Conservation (phyloP, 1,140 invertebrate genomes). For the Pseudomyrmex concolor region DNA sequence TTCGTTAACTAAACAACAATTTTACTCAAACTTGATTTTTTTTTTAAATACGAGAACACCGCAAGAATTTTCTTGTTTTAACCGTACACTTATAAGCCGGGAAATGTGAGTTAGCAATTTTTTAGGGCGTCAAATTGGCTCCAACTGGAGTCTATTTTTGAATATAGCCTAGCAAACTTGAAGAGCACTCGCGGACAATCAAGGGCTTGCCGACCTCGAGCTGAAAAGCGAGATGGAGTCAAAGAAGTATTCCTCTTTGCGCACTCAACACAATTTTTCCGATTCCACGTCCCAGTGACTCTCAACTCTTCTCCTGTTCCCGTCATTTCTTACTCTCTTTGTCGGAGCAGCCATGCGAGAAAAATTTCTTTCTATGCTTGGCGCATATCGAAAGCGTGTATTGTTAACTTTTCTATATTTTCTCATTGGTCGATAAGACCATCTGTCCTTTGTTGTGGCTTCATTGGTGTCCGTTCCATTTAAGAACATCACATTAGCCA, state of each 20-base stretch:
- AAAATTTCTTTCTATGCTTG: slow-evolving; percentile 51
- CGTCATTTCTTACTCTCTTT: slow-evolving; percentile 18
- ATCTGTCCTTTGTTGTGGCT: slow-evolving; percentile 7
- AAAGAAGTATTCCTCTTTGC: slow-evolving; percentile 42
- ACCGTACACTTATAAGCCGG: background rate
- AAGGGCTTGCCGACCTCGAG: slow-evolving; percentile 36
- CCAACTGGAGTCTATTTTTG: slow-evolving; percentile 38
- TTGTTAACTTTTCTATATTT: slow-evolving; percentile 56
- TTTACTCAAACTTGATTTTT: too few species aligned
- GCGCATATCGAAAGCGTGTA: slow-evolving; percentile 35
- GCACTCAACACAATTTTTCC: slow-evolving; percentile 66
- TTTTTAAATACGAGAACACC: too few species aligned
- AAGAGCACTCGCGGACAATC: slow-evolving; percentile 55
- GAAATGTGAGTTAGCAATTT: background rate
- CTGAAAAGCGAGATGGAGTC: slow-evolving; percentile 40
- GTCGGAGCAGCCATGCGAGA: slow-evolving; percentile 36
- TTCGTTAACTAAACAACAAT: too few species aligned
- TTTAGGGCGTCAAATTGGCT: slow-evolving; percentile 44
- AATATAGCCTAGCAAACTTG: slow-evolving; percentile 38
- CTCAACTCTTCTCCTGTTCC: slow-evolving; percentile 51
- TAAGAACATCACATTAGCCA: background rate
- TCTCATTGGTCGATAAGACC: slow-evolving; percentile 45
- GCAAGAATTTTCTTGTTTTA: background rate
- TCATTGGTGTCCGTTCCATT: background rate
- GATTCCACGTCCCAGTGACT: slow-evolving; percentile 68